Evolutionary conservation across 1,140 invertebrate species (phyloP), one percentile per base, ranked within the genome.

Genomic region (Drosophila cardini): DNA sequence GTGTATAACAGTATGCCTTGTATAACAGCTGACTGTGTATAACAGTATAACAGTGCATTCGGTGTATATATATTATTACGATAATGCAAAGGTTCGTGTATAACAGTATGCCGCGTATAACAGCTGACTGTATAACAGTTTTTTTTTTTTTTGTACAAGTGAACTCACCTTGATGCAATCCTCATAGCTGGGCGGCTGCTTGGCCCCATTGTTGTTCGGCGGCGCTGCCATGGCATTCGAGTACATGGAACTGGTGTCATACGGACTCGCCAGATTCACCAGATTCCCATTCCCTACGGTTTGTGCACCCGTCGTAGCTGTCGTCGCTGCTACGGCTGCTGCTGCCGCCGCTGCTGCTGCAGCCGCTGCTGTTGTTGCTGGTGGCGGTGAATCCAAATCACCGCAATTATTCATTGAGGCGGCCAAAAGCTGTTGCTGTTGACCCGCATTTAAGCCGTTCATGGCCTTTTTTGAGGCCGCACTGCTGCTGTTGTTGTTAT

Each of bases 161-260:
- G 11, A 15, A 79, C 70, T 74, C 90, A 94, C 94, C 93, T 97
- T 97, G 82, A 97, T 95, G 89, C 96, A 97, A 83, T 98, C 97
- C 89, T 98, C 97, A 92, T 97, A 97, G 58, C 96, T 95, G 13
- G 97, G 96, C 16, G 96, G 96, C 90, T 97, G 96, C 78, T 97
- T 91, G 48, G 73, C 63, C 7, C 78, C 81, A 55, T 72, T 97
- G 85, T 93, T 64, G 58, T 93, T 93, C 77, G 93, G 92, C 93
- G 93, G 86, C 90, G 93, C 83, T 92, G 95, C 94, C 84, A 96
- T 94, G 78, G 96, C 95, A 91, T 96, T 97, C 78, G 95, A 96
- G 93, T 96, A 97, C 56, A 96, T 93, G 63, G 95, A 96, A 53
- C 95, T 95, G 76, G 95, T 94, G 93, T 96, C 96, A 92, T 96